Evolutionary conservation across 2,797 vertebrate species (phyloP).

Genomic region (Pterois miles): DNA sequence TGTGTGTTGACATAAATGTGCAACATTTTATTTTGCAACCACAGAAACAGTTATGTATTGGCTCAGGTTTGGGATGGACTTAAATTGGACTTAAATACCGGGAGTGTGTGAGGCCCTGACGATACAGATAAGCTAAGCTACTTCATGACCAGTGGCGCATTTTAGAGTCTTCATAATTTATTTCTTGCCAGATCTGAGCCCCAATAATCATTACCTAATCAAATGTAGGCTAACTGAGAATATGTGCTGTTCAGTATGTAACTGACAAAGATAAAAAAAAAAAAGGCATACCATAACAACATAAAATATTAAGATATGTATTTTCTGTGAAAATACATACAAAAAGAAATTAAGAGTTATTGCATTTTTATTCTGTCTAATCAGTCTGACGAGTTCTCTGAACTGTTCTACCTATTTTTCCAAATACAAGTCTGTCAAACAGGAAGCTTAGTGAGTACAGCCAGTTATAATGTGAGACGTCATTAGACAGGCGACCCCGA

Average conservation of each 20-base stretch:
- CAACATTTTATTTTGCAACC: too few species aligned
- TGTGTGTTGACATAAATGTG: too few species aligned
- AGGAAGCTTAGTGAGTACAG: neutral
- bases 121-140: neutral
- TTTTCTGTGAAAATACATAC: slow-evolving; percentile 18
- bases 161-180: neutral
- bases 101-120: neutral
- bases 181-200: slow-evolving; percentile 28
- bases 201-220: neutral
- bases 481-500: too few species aligned
- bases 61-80: too few species aligned
- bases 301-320: neutral
- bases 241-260: neutral
- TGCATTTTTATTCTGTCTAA: neutral
- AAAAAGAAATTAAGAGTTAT: slow-evolving; percentile 5
- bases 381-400: too few species aligned
- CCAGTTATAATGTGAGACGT: too few species aligned
- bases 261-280: neutral
- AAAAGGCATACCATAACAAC: neutral
- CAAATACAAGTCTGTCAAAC: neutral
- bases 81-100: too few species aligned
- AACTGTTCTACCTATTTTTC: neutral
- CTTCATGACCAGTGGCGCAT: slow-evolving; percentile 15
- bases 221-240: slow-evolving; percentile 6
- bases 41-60: too few species aligned